Evolutionary conservation across 1,140 invertebrate genomes (phyloP).

Genomic region (Acromyrmex echinatior): DNA sequence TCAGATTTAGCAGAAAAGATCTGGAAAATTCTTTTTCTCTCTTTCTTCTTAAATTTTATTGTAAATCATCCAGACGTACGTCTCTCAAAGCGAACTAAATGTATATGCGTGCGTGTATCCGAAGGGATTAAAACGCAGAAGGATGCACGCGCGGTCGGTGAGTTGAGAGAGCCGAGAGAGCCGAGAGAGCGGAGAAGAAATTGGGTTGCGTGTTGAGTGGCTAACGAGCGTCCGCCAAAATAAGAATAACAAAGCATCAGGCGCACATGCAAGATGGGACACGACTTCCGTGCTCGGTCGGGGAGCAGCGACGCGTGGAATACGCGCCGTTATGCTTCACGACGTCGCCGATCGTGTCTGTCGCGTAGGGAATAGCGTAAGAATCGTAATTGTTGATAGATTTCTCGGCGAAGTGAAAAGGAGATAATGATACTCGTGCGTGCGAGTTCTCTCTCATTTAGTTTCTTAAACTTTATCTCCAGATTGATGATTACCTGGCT

Average conservation of each 20-base stretch:
- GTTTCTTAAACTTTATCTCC: neutral
- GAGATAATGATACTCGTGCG: neutral
- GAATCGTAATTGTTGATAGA: slow-evolving; percentile 34
- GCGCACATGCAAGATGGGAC: slow-evolving; percentile 42
- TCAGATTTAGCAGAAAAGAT: neutral
- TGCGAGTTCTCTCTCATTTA: neutral
- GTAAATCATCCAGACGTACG: neutral
- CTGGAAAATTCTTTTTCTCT: neutral
- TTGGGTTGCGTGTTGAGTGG: slow-evolving; percentile 61
- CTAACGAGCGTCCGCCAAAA: slow-evolving; percentile 63
- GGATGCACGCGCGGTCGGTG: slow-evolving; percentile 28
- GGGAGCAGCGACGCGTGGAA: slow-evolving; percentile 52
- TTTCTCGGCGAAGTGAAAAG: slow-evolving; percentile 19
- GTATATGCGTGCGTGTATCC: neutral
- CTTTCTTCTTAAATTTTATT: neutral
- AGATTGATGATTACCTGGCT: neutral
- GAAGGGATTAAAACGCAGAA: slow-evolving; percentile 47
- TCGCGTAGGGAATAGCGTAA: slow-evolving; percentile 38
- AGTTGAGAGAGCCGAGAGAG: slow-evolving; percentile 35
- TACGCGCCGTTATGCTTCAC: slow-evolving; percentile 43
- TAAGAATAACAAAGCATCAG: slow-evolving; percentile 55
- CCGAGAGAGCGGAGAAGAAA: slow-evolving; percentile 42
- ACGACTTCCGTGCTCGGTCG: slow-evolving; percentile 47
- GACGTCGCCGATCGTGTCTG: slow-evolving; percentile 30
- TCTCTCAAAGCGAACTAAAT: slow-evolving; percentile 5